These are phyloP conservation scores for Rhinoderma darwinii DNA, from an alignment of 2,113 vertebrate species.

Conservation along the genomic window DNA sequence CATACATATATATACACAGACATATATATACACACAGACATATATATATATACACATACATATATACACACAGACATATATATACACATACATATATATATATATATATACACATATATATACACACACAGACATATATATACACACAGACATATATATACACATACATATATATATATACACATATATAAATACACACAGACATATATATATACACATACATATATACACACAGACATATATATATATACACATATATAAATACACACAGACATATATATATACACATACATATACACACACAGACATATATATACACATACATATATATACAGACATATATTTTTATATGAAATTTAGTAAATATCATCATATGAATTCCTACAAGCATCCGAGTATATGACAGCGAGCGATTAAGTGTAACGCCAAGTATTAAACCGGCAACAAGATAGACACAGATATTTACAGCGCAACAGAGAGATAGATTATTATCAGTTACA, in stretches of 20 bases:
- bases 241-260: not conserved
- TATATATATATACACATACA: not conserved
- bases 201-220: not conserved
- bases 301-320: not conserved
- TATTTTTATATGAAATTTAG: not conserved
- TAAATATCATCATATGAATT: not conserved
- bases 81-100: not conserved
- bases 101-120: not conserved
- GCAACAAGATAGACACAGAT: not conserved
- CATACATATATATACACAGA: not conserved
- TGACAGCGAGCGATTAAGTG: not conserved
- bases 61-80: too few species aligned
- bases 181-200: too few species aligned
- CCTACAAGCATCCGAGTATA: not conserved
- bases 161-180: not conserved
- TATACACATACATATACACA: not conserved
- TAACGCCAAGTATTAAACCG: constrained; percentile 20
- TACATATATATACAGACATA: not conserved
- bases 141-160: not conserved
- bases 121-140: not conserved
- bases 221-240: not conserved
- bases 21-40: not conserved
- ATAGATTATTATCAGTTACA: constrained; percentile 32
- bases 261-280: not conserved
- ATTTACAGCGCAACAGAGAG: constrained; percentile 16